These are phyloP conservation scores for Montipora foliosa DNA, from an alignment of 64 coral and sea anemone genomes.

Conservation along the genomic window DNA sequence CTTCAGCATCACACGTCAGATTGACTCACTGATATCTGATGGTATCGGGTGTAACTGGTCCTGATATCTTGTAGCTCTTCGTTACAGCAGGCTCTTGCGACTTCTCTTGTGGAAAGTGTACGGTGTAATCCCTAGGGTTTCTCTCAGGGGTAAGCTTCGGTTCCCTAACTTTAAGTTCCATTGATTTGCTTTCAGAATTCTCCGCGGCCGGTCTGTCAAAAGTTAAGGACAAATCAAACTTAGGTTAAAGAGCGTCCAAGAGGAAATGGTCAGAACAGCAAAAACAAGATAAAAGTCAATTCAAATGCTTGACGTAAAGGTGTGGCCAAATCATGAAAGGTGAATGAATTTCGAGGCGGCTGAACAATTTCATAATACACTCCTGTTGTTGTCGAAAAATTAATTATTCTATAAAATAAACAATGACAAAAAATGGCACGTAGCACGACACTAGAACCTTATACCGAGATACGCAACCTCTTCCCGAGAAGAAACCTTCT, in stretches of 20 bases:
- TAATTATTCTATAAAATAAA: neutral
- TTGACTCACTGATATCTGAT: slow-evolving; percentile 94
- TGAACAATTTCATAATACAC: too few species aligned
- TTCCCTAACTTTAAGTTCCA: slow-evolving; percentile 83
- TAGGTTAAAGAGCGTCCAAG: neutral
- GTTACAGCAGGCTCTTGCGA: slow-evolving; percentile 11
- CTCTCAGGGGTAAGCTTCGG: slow-evolving; percentile 82
- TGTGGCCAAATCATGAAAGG: too few species aligned
- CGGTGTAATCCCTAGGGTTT: slow-evolving; percentile 88
- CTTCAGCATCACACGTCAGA: too few species aligned
- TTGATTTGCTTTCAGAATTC: slow-evolving; percentile 29
- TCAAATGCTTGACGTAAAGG: too few species aligned
- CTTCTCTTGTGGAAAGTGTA: slow-evolving; percentile 93
- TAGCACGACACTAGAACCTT: too few species aligned
- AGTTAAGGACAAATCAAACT: neutral
- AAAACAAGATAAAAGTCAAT: too few species aligned
- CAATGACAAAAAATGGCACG: neutral
- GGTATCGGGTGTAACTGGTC: slow-evolving; percentile 88
- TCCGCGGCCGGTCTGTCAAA: slow-evolving; percentile 30
- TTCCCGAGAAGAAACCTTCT: neutral
- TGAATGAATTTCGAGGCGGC: too few species aligned
- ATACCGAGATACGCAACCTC: neutral
- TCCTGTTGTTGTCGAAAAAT: neutral
- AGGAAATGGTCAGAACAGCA: too few species aligned
- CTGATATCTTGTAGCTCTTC: slow-evolving; percentile 87